Percentiles rank a stretch among this genome's conserved stretches.
phyloP scores from a whole-genome alignment of 2,797 vertebrate species.

The Anniella stebbinsi region DNA sequence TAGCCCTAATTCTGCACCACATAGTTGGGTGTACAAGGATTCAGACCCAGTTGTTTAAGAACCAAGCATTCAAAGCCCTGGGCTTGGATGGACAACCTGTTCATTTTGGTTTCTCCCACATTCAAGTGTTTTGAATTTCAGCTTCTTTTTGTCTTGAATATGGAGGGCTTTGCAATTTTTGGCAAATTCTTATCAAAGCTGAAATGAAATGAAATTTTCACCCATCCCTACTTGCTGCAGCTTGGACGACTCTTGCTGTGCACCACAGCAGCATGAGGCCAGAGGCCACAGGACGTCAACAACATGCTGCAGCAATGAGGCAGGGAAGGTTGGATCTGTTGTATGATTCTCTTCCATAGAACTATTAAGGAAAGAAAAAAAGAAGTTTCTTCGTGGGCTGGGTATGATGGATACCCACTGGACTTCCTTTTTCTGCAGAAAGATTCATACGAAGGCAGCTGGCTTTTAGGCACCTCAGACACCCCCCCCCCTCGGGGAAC shows the following conservation, averaged over 20 bases:
- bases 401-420: constrained; percentile 24
- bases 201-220: no score
- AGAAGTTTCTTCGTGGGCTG: not conserved
- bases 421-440: constrained; percentile 35
- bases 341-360: not conserved
- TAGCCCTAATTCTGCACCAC: no score
- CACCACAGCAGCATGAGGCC: not conserved
- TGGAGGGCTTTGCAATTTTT: no score
- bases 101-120: no score
- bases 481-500: constrained; percentile 36
- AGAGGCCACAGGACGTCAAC: not conserved
- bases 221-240: no score
- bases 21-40: no score
- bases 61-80: no score
- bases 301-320: not conserved
- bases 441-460: constrained; percentile 51
- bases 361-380: constrained; percentile 52
- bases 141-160: no score
- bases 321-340: not conserved
- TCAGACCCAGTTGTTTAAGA: no score
- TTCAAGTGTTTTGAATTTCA: no score
- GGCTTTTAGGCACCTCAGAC: constrained; percentile 70
- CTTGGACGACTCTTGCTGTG: not conserved
- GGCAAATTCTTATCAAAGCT: no score
- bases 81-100: no score